Percentiles rank a stretch among this genome's conserved stretches.
phyloP scores from a whole-genome alignment of 2,797 vertebrate genomes.

The Etheostoma perlongum region DNA sequence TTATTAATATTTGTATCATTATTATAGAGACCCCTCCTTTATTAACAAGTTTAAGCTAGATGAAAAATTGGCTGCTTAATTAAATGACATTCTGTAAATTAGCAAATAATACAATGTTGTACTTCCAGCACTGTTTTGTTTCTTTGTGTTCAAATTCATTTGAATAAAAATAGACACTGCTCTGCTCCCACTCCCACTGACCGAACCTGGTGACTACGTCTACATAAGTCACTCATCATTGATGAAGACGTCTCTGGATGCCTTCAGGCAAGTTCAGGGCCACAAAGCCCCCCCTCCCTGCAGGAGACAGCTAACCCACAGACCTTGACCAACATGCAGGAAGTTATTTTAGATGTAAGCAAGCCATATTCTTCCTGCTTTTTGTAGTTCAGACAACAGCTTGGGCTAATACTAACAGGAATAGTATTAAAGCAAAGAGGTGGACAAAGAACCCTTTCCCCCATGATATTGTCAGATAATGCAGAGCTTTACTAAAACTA shows the following conservation, averaged over 20 bases:
- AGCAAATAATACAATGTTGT: neutral
- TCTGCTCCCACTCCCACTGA: neutral
- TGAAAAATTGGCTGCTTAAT: neutral
- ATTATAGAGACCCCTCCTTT: neutral
- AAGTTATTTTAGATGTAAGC: slow-evolving; percentile 60
- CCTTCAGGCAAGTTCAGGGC: slow-evolving; percentile 13
- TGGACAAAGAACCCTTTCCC: neutral
- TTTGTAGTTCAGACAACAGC: slow-evolving; percentile 25
- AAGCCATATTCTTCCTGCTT: slow-evolving; percentile 28
- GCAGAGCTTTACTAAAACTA: neutral
- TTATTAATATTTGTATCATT: too few relatives aligned
- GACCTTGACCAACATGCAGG: slow-evolving; percentile 54
- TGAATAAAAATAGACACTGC: neutral
- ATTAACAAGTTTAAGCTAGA: neutral
- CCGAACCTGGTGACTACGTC: neutral
- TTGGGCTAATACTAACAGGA: neutral
- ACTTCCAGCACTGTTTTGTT: neutral
- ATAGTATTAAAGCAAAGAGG: neutral
- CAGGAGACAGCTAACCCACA: slow-evolving; percentile 26
- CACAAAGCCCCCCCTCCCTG: slow-evolving; percentile 26
- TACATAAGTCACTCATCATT: slow-evolving; percentile 34
- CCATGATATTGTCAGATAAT: neutral
- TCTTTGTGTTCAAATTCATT: neutral
- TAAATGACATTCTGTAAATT: neutral
- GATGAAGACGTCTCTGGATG: slow-evolving; percentile 1